phyloP scores from a whole-genome alignment of 1,140 invertebrate genomes.

The Leptinotarsa undecemlineata region DNA sequence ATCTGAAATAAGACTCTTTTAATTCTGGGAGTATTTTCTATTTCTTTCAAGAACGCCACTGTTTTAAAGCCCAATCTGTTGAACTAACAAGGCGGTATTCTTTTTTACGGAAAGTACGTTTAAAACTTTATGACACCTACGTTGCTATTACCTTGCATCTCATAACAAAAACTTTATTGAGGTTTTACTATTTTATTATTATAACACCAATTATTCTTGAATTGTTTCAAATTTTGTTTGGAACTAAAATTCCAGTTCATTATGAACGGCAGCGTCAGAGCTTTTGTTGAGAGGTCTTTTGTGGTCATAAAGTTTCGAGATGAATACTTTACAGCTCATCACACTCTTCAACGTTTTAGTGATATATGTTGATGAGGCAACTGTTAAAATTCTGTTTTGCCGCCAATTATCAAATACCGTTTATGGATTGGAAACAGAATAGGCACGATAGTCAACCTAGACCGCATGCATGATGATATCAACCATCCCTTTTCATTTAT shows the following conservation, averaged over 20 bases:
- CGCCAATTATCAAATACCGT: too few species aligned
- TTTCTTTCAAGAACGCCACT: background rate
- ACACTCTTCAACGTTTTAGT: background rate
- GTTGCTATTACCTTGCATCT: background rate
- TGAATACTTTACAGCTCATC: conserved; percentile 1
- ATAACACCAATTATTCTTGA: background rate
- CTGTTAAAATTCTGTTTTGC: background rate
- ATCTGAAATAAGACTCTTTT: too few species aligned
- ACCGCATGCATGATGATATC: too few species aligned
- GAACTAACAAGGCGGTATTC: conserved; percentile 1
- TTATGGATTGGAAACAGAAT: too few species aligned
- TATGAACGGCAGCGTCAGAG: conserved; percentile 4
- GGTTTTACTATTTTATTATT: conserved; percentile 7
- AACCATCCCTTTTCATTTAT: too few species aligned
- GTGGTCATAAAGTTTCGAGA: background rate
- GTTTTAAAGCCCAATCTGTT: background rate
- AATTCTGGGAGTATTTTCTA: too few species aligned
- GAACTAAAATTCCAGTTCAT: background rate
- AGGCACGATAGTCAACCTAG: too few species aligned
- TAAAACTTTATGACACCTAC: background rate
- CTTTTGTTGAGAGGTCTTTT: background rate
- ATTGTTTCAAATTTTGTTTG: conserved; percentile 4
- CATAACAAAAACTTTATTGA: conserved; percentile 1
- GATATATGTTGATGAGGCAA: background rate
- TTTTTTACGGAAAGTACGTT: background rate